Base-by-base conservation (phyloP, 2,888 invertebrate genomes). In the Anoncus sp. region DNA sequence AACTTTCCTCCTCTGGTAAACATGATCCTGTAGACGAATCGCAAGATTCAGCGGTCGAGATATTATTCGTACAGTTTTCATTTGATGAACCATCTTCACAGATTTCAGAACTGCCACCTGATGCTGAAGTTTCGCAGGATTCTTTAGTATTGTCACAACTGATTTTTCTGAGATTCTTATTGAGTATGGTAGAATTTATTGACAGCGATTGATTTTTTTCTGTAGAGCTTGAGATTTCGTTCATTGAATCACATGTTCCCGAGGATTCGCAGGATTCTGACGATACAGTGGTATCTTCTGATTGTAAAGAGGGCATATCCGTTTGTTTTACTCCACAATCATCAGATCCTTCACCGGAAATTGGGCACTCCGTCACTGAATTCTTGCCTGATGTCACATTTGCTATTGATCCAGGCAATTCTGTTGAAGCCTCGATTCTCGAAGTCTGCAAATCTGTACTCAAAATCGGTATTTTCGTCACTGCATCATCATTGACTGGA, bases 31-130 rank as follows among this genome's bases (percentile, higher is more conserved):
- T 47, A 14, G 45, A 43, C 4, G 51, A 27, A 27, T 60, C 73
- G 20, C 73, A 73, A 40, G 59, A 24, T 35, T 20, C 18, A 20
- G 65, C 1, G 0, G 18, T 27, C 7, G 51, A 1, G 14, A 27
- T 12, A 12, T 12, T 40, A n/a, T 7, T 31, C 3, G n/a, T 62
- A 59, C 70, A 70, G 27, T 65, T 43, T 4, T 31, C 40, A 22
- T 49, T 38, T 16, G 49, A 47, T 6, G 65, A 70, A 51, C 51
- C 51, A 12, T 60, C 71, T 35, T 66, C 45, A 27, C 75, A 76
- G 12, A 10, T 47, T 24, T 72, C 62, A 9, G 47, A 31, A 24
- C 14, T 49, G 7, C 1, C 16, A 24, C 12, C 43, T 9, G 43
- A 73, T 10, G 51, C 9, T 16, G 63, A 16, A 60, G 35, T 31